Evolutionary conservation across 2,113 vertebrate genomes (phyloP).

Genomic region (Geococcyx californianus): DNA sequence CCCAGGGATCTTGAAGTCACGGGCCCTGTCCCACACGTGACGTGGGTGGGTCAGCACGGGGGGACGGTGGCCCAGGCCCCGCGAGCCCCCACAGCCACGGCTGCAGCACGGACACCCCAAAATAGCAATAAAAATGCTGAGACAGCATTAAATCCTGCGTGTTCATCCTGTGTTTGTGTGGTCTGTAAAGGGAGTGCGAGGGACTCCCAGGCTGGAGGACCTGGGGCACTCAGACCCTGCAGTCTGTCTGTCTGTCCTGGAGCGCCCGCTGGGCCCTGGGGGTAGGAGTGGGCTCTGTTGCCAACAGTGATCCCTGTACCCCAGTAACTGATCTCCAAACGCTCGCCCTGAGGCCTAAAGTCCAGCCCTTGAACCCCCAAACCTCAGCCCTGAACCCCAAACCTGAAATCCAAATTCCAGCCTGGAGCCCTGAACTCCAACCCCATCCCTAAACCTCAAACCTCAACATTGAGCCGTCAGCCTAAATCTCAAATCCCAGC

Average conservation of each 20-base stretch:
- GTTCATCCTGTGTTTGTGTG: background rate
- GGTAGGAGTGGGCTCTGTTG: background rate
- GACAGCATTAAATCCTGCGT: background rate
- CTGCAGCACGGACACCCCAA: background rate
- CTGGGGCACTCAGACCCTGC: background rate
- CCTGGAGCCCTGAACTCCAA: background rate
- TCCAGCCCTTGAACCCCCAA: background rate
- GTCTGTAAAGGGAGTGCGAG: accelerated
- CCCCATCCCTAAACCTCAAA: background rate
- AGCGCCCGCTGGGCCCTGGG: background rate
- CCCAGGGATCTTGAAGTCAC: background rate
- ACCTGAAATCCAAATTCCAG: too few relatives aligned
- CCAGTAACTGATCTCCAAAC: background rate
- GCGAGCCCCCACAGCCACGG: accelerated
- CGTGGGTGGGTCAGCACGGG: background rate
- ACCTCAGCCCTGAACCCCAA: background rate
- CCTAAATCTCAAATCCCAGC: too few relatives aligned
- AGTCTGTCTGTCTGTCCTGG: background rate
- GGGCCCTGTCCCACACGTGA: too few relatives aligned
- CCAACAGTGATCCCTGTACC: background rate
- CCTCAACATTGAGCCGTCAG: background rate
- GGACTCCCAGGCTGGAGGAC: background rate
- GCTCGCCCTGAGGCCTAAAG: background rate
- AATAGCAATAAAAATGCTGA: conserved; percentile 1
- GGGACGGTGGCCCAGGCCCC: background rate